Conservation (phyloP, 2,113 vertebrate genomes). For the Datnioides undecimradiatus region DNA sequence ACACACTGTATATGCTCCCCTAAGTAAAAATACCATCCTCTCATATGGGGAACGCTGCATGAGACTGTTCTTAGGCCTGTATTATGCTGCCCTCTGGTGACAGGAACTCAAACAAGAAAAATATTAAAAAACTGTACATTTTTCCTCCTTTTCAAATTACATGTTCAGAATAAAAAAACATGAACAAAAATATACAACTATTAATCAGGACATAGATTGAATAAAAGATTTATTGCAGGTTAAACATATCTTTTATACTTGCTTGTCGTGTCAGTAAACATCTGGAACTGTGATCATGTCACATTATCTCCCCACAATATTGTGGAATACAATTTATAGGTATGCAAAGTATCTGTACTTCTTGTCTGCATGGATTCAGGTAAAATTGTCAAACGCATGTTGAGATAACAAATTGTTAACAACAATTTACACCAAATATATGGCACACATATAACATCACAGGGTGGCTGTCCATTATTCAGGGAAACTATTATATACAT, state of each 20-base stretch:
- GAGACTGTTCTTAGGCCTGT: conserved; percentile 35
- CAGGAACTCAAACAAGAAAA: background rate
- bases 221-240: background rate
- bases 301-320: background rate
- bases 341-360: background rate
- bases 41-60: background rate
- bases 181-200: too few species aligned
- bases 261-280: background rate
- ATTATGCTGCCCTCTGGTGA: conserved; percentile 75
- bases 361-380: background rate
- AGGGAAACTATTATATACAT: background rate
- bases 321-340: background rate
- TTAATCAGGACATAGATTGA: too few species aligned
- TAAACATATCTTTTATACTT: background rate
- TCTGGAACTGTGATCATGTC: background rate
- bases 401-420: background rate
- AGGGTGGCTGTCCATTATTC: background rate
- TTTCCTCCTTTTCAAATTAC: background rate
- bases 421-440: background rate
- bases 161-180: too few species aligned
- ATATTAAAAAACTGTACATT: accelerated
- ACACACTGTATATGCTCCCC: background rate
- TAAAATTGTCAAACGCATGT: background rate
- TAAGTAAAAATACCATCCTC: background rate
- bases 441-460: background rate